Base-by-base conservation (phyloP, 2,113 vertebrate genomes). In the Colossoma macropomum region DNA sequence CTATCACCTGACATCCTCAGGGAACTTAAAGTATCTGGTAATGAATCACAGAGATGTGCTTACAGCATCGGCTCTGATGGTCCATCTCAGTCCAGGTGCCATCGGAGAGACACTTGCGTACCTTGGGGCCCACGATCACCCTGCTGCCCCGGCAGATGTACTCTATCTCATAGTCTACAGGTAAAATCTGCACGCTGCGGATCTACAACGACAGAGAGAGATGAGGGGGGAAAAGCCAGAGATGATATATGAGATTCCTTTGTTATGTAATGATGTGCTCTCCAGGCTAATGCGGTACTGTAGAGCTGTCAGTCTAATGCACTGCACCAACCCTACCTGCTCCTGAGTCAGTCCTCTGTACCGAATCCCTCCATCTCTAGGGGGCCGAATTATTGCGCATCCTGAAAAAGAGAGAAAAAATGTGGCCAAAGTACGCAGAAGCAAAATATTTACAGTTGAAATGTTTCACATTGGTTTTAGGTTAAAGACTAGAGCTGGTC, bases 321-420 rank as follows among this genome's bases (percentile, higher is more conserved):
- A 71, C 34, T 56, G 59, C 25, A 45, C 60, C 90, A 93, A 32
- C 71, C 16, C 75, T 71, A 87, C 94, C 93, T 94, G 96, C 83
- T 98, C 95, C 17, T 97, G 96, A 50, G 97, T 97, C 89, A 98
- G 92, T n/a, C 97, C 97, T 88, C 96, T 92, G 92, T 98, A 98
- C 17, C 97, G 95, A 89, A 98, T 98, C 25, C 97, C 97, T 30
- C 97, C 97, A 34, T 98, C 97, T 90, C 96, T 94, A 0, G 97
- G 97, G 0, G 97, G 97, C 89, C 96, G 95, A 90, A 98, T 97
- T 87, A 98, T 97, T 83, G 94, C 94, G 88, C 97, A 98, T 56
- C 97, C 97, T 95, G 85, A 81, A 79, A 79, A 38, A 77, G 68
- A 52, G 78, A 56, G 52, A 2, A 54, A 54, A 1, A 54, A 73